These are phyloP conservation scores for Melangyna quadrimaculata DNA, from an alignment of 2,888 invertebrate genomes.

Conservation along the genomic window DNA sequence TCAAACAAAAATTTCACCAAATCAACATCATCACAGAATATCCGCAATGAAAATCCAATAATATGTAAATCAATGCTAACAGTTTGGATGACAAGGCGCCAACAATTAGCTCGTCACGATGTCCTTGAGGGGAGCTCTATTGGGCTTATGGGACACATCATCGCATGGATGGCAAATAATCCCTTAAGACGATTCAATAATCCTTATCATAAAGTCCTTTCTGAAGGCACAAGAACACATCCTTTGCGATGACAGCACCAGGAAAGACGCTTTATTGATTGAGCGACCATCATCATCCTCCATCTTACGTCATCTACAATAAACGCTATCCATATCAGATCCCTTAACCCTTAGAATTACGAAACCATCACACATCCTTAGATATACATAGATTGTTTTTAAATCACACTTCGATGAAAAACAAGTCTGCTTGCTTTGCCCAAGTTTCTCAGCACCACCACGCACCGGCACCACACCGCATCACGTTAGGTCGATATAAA, in stretches of 20 bases:
- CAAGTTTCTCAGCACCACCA: neutral
- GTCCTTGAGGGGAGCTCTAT: no score
- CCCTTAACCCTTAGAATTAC: neutral
- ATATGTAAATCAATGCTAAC: constrained; percentile 41
- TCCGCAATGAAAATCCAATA: constrained; percentile 13
- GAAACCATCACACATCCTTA: neutral
- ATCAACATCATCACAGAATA: neutral
- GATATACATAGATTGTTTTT: constrained; percentile 43
- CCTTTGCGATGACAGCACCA: constrained; percentile 1
- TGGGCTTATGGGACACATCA: constrained; percentile 46
- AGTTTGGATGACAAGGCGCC: constrained; percentile 19
- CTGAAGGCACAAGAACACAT: constrained; percentile 4
- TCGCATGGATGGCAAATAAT: constrained; percentile 53
- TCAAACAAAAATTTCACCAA: constrained; percentile 7
- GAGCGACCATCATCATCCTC: neutral
- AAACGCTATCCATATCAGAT: neutral
- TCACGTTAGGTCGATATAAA: neutral
- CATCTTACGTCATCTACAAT: neutral
- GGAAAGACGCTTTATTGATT: neutral
- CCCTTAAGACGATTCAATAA: constrained; percentile 51
- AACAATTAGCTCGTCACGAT: constrained; percentile 44
- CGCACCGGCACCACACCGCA: neutral
- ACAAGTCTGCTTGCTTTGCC: neutral
- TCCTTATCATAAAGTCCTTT: constrained; percentile 36
- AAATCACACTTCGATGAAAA: constrained; percentile 46